phyloP scores from a whole-genome alignment of 2,113 vertebrate species.

The Scalopus aquaticus region DNA sequence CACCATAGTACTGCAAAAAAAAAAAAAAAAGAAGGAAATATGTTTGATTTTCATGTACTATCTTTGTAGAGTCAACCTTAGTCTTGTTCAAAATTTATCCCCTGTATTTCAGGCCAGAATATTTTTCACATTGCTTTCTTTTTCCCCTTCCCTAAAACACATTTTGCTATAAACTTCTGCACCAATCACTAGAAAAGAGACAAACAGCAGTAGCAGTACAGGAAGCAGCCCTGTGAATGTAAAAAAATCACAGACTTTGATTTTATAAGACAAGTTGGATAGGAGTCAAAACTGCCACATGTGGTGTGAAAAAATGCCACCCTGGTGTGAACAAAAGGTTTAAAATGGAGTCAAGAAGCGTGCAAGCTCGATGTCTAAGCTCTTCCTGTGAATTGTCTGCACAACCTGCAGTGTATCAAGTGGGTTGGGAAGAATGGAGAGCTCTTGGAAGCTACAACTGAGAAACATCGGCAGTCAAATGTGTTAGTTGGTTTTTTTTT shows the following conservation, averaged over 20 bases:
- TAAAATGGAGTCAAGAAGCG: slow-evolving; percentile 91
- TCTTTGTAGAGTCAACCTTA: not conserved
- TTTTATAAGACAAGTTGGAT: slow-evolving; percentile 89
- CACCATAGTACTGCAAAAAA: not conserved
- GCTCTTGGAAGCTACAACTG: slow-evolving; percentile 81
- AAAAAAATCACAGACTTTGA: slow-evolving; percentile 83
- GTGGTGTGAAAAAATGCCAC: slow-evolving; percentile 92
- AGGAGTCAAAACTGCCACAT: slow-evolving; percentile 91
- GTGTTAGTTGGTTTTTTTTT: slow-evolving; percentile 62
- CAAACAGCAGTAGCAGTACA: slow-evolving; percentile 61
- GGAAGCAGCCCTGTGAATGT: slow-evolving; percentile 75
- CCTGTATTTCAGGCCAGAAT: slow-evolving; percentile 8
- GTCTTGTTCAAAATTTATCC: not conserved
- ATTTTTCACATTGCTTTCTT: slow-evolving; percentile 16
- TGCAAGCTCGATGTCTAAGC: slow-evolving; percentile 89
- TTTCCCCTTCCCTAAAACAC: slow-evolving; percentile 19
- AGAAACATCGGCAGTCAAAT: slow-evolving; percentile 76
- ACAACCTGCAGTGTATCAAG: slow-evolving; percentile 88
- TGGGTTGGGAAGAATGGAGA: slow-evolving; percentile 84
- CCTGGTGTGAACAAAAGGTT: slow-evolving; percentile 91
- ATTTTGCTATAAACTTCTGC: slow-evolving; percentile 78
- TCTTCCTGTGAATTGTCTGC: slow-evolving; percentile 89
- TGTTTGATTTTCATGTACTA: not conserved
- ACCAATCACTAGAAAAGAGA: slow-evolving; percentile 72
- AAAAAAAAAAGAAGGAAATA: not conserved